Evolutionary conservation across 2,797 vertebrate genomes (phyloP), one percentile per base, ranked within the genome.

Genomic region (Serranus cabrilla): DNA sequence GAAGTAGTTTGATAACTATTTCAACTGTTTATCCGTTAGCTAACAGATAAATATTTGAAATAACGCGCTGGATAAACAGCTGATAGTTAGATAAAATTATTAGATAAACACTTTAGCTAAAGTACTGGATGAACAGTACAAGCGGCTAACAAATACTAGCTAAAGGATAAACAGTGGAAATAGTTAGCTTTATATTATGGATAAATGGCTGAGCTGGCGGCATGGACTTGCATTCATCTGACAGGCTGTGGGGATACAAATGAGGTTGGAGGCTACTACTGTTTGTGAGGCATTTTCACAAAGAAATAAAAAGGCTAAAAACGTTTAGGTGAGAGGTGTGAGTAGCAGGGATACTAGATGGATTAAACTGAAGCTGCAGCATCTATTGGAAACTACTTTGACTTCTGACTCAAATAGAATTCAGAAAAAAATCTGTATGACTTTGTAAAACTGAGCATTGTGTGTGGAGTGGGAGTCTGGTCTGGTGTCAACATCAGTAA

Each of bases 361-460:
- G 8, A 9, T 51, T 25, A 11, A 18, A 39, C 54, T 23, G 43
- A 12, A 64, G 16, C 43, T 12, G 0, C 12, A 12, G 49, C 45
- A 14, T 34, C 1, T 25, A 12, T 11, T 49, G 25, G n/a, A 61
- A 65, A 46, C 11, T 6, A 5, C 27, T 40, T 37, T 17, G 18
- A 78, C 5, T 10, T 71, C 10, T 71, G 71, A 71, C 20, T 55
- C 18, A 37, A 50, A 54, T 18, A 31, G 42, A 63, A 42, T 40
- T 34, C 1, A 11, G 45, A 40, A 20, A 8, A 21, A 34, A 50
- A 66, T 50, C 23, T 21, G 5, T 3, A 2, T 52, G 45, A 66
- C 14, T 57, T 11, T 5, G 17, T 54, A 1, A 37, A 52, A 59
- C 3, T 57, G 52, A 71, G 56, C 13, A 0, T 23, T 51, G 1